A percentile compares a stretch with the other conserved stretches of the same genome.
These are phyloP conservation scores for Asteroscopus sphinx DNA, from an alignment of 2,888 invertebrate genomes.

Conservation along the genomic window DNA sequence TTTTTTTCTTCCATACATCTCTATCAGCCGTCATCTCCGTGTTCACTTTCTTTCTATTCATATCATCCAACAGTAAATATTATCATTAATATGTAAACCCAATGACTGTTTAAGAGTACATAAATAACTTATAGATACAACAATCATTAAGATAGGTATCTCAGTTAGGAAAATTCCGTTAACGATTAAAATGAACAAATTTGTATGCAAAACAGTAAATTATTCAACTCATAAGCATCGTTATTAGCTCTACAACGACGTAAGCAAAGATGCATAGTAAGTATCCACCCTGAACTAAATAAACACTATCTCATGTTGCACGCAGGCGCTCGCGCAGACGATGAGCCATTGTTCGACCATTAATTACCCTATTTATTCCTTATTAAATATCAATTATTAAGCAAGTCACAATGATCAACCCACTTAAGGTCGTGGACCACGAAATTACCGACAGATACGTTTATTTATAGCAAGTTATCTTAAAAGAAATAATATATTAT, in stretches of 20 bases:
- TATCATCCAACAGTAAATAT: not conserved
- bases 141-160: conserved; percentile 35
- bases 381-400: conserved; percentile 46
- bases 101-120: conserved; percentile 9
- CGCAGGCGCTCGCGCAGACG: conserved; percentile 62
- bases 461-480: conserved; percentile 17
- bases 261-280: conserved; percentile 49
- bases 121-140: conserved; percentile 17
- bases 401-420: conserved; percentile 32
- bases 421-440: conserved; percentile 26
- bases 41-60: too few relatives aligned
- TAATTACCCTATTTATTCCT: conserved; percentile 48
- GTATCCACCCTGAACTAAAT: conserved; percentile 73
- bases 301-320: conserved; percentile 80
- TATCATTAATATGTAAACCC: conserved; percentile 12
- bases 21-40: too few relatives aligned
- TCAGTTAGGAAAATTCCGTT: conserved; percentile 60
- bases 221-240: conserved; percentile 42
- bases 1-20: too few relatives aligned
- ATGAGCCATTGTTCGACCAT: conserved; percentile 57
- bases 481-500: conserved; percentile 9
- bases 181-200: conserved; percentile 51
- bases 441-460: conserved; percentile 19
- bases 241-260: conserved; percentile 45
- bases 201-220: conserved; percentile 47